Evolutionary conservation across 2,797 vertebrate genomes (phyloP).

Genomic region (Catostomus latipinnis): DNA sequence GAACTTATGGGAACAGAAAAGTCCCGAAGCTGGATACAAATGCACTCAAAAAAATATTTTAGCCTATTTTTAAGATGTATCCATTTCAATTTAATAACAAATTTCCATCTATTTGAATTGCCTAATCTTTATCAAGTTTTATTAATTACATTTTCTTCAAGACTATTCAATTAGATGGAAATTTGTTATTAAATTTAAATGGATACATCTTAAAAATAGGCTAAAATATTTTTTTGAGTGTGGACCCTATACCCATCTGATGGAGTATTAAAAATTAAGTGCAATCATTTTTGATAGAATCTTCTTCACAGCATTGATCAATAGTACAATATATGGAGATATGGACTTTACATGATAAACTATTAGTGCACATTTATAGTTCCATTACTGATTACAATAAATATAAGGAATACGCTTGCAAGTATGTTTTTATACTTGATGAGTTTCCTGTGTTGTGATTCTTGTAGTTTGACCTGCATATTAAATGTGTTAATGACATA

Average conservation of each 20-base stretch:
- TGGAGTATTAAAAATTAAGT: slow-evolving; percentile 83
- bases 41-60: no score
- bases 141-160: no score
- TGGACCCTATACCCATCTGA: slow-evolving; percentile 91
- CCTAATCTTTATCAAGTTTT: no score
- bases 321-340: not conserved
- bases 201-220: no score
- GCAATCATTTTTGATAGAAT: not conserved
- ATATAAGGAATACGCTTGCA: not conserved
- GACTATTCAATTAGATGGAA: no score
- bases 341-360: not conserved
- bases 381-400: not conserved
- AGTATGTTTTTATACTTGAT: not conserved
- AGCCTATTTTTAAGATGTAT: no score
- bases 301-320: not conserved
- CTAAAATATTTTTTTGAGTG: no score
- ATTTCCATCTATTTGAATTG: no score
- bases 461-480: no score
- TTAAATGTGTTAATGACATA: not conserved
- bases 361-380: not conserved
- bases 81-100: no score
- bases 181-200: no score
- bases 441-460: not conserved
- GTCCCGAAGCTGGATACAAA: slow-evolving; percentile 92
- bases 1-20: slow-evolving; percentile 94